A percentile compares a stretch with the other conserved stretches of the same genome.
Evolutionary conservation across 2,888 invertebrate species (phyloP).

Genomic region (Lampropteryx suffumata): DNA sequence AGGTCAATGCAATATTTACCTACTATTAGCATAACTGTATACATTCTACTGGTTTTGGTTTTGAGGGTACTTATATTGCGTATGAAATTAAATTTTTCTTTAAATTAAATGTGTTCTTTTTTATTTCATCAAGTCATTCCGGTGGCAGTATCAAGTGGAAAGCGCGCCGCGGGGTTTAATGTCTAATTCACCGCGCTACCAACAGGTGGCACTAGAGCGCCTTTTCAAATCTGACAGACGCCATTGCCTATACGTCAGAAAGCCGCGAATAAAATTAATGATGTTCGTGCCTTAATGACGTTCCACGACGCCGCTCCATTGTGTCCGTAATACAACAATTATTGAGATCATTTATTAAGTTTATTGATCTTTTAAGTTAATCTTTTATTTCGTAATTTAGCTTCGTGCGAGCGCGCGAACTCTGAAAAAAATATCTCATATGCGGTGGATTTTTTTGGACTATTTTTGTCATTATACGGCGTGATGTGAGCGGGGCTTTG

Average conservation of each 20-base stretch:
- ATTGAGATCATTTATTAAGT: conserved; percentile 84
- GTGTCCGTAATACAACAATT: conserved; percentile 83
- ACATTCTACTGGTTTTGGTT: conserved; percentile 14
- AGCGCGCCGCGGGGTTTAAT: conserved; percentile 71
- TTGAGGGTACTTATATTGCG: conserved; percentile 9
- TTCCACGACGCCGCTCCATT: conserved; percentile 82
- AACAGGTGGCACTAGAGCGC: conserved; percentile 79
- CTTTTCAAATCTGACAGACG: conserved; percentile 82
- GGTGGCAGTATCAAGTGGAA: conserved; percentile 77
- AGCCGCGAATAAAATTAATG: conserved; percentile 83
- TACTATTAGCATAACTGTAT: too few relatives aligned
- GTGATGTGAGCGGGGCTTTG: conserved; percentile 81
- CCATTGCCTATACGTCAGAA: conserved; percentile 80
- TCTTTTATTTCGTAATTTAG: conserved; percentile 84
- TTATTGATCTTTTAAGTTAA: conserved; percentile 83
- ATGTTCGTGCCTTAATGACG: conserved; percentile 82
- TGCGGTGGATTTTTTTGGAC: conserved; percentile 79
- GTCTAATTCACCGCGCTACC: conserved; percentile 80
- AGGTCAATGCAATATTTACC: too few relatives aligned
- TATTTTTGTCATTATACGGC: conserved; percentile 83
- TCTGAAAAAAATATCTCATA: conserved; percentile 80
- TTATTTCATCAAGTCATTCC: conserved; percentile 68
- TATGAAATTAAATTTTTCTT: conserved; percentile 20
- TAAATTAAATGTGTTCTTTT: conserved; percentile 50
- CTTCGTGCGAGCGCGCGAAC: conserved; percentile 77